Evolutionary conservation across 2,888 invertebrate genomes (phyloP).

Genomic region (Cetonia aurata): DNA sequence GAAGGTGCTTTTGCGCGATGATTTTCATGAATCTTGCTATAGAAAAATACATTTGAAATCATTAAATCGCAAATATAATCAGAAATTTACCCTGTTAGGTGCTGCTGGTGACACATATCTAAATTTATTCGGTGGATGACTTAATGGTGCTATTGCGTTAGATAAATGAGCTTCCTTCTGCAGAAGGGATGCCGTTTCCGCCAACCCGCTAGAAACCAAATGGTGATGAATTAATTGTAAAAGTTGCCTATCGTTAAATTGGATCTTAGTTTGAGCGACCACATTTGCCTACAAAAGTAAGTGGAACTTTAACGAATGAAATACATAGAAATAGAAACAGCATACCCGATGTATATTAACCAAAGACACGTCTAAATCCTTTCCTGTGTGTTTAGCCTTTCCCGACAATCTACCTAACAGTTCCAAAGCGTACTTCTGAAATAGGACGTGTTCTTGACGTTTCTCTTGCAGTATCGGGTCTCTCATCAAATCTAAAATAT

Average conservation of each 20-base stretch:
- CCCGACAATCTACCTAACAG: slow-evolving; percentile 92
- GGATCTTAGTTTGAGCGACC: slow-evolving; percentile 95
- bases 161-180: slow-evolving; percentile 82
- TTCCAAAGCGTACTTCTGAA: slow-evolving; percentile 94
- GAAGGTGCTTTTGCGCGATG: too few species aligned
- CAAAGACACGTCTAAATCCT: slow-evolving; percentile 87
- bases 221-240: slow-evolving; percentile 93
- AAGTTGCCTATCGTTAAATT: slow-evolving; percentile 93
- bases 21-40: neutral
- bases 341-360: slow-evolving; percentile 88
- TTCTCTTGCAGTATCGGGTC: slow-evolving; percentile 98
- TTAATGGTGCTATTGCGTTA: slow-evolving; percentile 65
- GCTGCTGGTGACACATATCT: slow-evolving; percentile 68
- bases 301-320: neutral
- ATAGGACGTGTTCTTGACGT: slow-evolving; percentile 93
- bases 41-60: too few species aligned
- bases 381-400: slow-evolving; percentile 83
- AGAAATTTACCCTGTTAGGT: slow-evolving; percentile 66
- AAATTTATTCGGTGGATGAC: slow-evolving; percentile 65
- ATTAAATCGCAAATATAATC: neutral
- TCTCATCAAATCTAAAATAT: slow-evolving; percentile 83
- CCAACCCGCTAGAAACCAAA: slow-evolving; percentile 80
- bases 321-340: slow-evolving; percentile 47
- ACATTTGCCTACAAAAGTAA: slow-evolving; percentile 80
- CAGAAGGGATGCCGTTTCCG: slow-evolving; percentile 79